Percentiles rank a stretch among this genome's conserved stretches.
Evolutionary conservation across 2,888 invertebrate genomes (phyloP).

Genomic region (Cancer borealis): DNA sequence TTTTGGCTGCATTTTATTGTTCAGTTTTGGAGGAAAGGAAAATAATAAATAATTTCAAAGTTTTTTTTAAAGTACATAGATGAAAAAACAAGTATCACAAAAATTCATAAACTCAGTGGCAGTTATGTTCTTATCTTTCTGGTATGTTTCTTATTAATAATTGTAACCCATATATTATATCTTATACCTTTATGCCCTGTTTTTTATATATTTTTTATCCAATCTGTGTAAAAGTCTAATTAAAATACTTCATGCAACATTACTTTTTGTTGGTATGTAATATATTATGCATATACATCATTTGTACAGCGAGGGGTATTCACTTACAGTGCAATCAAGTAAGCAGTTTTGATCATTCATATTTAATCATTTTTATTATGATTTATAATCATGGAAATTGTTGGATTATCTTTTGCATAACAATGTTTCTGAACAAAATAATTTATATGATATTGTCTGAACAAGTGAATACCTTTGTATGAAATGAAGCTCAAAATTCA

Average conservation of each 20-base stretch:
- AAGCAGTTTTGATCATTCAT: neutral
- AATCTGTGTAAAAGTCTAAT: conserved; percentile 10
- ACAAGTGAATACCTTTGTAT: conserved; percentile 1
- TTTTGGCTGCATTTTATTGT: neutral
- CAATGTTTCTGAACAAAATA: neutral
- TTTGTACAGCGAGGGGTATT: neutral
- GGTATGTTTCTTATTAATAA: neutral
- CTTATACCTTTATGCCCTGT: neutral
- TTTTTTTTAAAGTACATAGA: neutral
- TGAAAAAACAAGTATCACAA: neutral
- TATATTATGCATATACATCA: neutral
- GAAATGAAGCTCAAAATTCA: neutral
- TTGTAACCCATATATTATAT: conserved; percentile 9
- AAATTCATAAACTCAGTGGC: neutral
- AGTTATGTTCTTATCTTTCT: neutral
- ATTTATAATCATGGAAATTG: neutral
- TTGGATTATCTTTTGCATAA: neutral
- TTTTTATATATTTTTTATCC: neutral
- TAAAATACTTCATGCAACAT: neutral
- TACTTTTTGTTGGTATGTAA: neutral
- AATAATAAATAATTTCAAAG: neutral
- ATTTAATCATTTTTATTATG: neutral
- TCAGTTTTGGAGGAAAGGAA: neutral
- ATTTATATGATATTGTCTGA: neutral
- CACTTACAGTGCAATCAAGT: neutral